These are phyloP conservation scores for Lamellibrachia columna DNA, from an alignment of 2,888 invertebrate genomes.

Conservation along the genomic window DNA sequence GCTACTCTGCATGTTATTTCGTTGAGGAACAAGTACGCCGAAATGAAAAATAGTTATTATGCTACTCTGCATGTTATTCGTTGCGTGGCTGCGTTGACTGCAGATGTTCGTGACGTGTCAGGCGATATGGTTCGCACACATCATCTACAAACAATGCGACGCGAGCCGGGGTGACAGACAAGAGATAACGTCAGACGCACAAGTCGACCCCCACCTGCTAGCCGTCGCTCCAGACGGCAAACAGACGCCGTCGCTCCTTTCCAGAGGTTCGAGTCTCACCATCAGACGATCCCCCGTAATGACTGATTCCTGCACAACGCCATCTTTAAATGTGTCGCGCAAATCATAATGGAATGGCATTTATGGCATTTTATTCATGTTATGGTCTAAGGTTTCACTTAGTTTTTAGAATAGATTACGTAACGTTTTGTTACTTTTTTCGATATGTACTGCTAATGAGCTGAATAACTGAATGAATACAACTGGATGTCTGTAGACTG, in stretches of 20 bases:
- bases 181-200: neutral
- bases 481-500: neutral
- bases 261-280: too few species aligned
- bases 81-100: neutral
- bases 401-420: neutral
- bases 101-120: neutral
- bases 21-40: too few species aligned
- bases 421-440: neutral
- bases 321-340: neutral
- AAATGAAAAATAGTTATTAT: too few species aligned
- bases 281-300: too few species aligned
- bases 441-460: neutral
- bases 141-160: neutral
- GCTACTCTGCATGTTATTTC: too few species aligned
- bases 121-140: neutral
- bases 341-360: neutral
- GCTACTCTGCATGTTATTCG: too few species aligned
- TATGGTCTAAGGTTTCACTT: neutral
- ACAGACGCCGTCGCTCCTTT: neutral
- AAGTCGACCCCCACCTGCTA: neutral
- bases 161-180: neutral
- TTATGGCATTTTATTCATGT: neutral
- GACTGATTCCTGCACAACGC: too few species aligned
- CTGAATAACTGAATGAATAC: neutral
- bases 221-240: neutral